A percentile compares a stretch with the other conserved stretches of the same genome.
Conservation (phyloP, 2,797 vertebrate genomes). For the Bovichtus diacanthus region DNA sequence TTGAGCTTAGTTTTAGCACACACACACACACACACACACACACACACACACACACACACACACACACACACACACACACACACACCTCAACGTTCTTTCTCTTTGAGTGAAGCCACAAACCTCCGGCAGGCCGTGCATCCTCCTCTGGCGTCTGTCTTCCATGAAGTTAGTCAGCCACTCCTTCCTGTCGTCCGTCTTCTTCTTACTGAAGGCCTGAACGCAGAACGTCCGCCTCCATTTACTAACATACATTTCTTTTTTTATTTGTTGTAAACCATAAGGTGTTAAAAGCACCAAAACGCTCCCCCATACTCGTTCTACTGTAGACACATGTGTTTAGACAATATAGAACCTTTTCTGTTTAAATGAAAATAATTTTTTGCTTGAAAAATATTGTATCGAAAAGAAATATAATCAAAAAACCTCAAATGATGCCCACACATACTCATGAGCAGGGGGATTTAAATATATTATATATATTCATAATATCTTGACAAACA, state of each 20-base stretch:
- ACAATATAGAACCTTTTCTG: too few relatives aligned
- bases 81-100: not conserved
- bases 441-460: not conserved
- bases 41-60: not conserved
- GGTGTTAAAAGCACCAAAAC: not conserved
- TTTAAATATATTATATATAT: too few relatives aligned
- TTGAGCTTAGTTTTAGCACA: too few relatives aligned
- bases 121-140: constrained; percentile 97
- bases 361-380: too few relatives aligned
- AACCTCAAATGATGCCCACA: too few relatives aligned
- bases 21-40: too few relatives aligned
- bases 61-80: not conserved
- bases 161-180: constrained; percentile 99
- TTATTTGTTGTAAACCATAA: not conserved
- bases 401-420: too few relatives aligned
- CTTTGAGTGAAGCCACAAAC: constrained; percentile 75
- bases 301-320: not conserved
- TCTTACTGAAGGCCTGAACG: constrained; percentile 97
- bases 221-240: not conserved
- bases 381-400: not conserved
- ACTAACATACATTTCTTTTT: not conserved
- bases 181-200: constrained; percentile 98
- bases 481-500: not conserved
- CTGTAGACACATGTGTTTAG: too few relatives aligned
- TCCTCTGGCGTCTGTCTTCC: constrained; percentile 96